Conservation (phyloP, 2,888 invertebrate genomes). For the Clunio marinus region DNA sequence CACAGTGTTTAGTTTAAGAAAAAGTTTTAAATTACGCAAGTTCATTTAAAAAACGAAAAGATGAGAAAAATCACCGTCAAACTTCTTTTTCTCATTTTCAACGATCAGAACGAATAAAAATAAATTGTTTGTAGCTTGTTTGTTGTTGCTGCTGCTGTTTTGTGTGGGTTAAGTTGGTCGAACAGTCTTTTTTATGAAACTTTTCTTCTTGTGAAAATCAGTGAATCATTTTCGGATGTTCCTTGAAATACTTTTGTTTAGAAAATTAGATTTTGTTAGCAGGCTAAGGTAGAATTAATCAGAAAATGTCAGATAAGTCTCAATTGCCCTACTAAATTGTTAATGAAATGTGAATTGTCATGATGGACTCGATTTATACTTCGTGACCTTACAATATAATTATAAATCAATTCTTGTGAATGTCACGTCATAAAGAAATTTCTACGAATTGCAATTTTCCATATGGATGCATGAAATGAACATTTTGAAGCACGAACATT, state of each 20-base stretch:
- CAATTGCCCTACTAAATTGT: no score
- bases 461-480: background rate
- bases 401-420: slow-evolving; percentile 1
- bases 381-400: no score
- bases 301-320: background rate
- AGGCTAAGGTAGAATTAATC: background rate
- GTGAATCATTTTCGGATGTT: background rate
- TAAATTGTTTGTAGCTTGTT: background rate
- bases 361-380: no score
- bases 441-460: background rate
- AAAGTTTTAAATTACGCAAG: background rate
- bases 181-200: no score
- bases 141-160: background rate
- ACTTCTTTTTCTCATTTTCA: no score
- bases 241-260: background rate
- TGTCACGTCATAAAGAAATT: background rate
- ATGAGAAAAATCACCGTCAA: slow-evolving; percentile 4
- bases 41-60: background rate
- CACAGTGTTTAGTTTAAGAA: no score
- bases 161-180: background rate
- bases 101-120: background rate
- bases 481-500: background rate
- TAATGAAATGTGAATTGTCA: background rate
- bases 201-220: background rate
- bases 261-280: background rate